Conservation (phyloP, 2,888 invertebrate genomes). For the Patella ulyssiponensis region DNA sequence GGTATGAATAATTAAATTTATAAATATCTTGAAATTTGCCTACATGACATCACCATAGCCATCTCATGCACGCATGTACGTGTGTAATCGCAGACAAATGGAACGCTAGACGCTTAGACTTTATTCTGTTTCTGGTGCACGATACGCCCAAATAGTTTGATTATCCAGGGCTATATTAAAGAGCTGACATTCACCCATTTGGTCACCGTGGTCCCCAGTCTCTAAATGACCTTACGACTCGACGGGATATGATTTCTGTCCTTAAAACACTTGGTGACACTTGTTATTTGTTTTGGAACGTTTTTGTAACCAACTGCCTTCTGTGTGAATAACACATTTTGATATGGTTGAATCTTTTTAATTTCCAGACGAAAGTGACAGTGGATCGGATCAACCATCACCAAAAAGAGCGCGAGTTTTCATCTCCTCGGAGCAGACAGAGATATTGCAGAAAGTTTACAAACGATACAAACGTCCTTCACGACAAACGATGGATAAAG, state of each 20-base stretch:
- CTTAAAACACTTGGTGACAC: too few species aligned
- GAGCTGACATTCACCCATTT: too few species aligned
- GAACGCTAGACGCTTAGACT: not conserved
- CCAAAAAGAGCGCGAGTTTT: slow-evolving; percentile 11
- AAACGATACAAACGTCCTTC: slow-evolving; percentile 29
- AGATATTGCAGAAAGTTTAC: slow-evolving; percentile 20
- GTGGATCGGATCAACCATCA: not conserved
- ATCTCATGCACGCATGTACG: not conserved
- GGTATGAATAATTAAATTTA: not conserved
- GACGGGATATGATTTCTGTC: too few species aligned
- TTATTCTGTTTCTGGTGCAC: not conserved
- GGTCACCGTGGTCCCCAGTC: too few species aligned
- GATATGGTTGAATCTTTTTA: too few species aligned
- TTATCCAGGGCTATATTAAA: too few species aligned
- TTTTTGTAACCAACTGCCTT: too few species aligned
- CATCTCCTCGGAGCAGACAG: slow-evolving; percentile 22
- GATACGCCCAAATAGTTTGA: too few species aligned
- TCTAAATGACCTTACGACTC: too few species aligned
- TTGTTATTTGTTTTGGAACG: too few species aligned
- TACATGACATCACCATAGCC: not conserved
- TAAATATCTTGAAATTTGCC: not conserved
- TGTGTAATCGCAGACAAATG: not conserved
- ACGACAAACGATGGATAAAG: slow-evolving; percentile 26
- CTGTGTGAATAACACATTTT: too few species aligned
- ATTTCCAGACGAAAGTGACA: not conserved